Evolutionary conservation across 2,888 invertebrate genomes (phyloP), one percentile per base, ranked within the genome.

Genomic region (Automeris io): DNA sequence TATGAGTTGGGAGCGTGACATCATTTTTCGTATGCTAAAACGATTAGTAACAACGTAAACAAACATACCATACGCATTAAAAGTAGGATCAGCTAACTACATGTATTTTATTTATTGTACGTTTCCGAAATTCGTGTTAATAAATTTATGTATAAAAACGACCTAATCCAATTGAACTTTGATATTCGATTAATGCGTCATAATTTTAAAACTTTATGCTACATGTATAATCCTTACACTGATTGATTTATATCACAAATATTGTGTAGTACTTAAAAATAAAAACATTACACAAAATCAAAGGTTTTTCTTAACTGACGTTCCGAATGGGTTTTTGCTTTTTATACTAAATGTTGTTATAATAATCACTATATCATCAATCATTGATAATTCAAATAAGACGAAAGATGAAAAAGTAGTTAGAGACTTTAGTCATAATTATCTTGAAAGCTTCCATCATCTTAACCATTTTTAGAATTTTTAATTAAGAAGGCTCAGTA

Each of bases 11-110:
- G 12, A 45, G 41, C 41, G 72, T 79, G 78, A 78, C 71, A 77
- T 78, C 79, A 79, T 54, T 70, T 65, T 65, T 65, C 45, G 54
- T 57, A 59, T 51, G 63, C 57, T 70, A 68, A 73, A 69, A 71
- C 70, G 70, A 79, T 81, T 80, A 78, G 66, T 76, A 77, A 75
- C 76, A 65, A 67, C 63, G 74, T 75, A 82, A 82, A 81, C 74
- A 81, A 63, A 67, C 54, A 54, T 40, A 51, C 47, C 51, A 46
- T 55, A 51, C 57, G 56, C 61, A 62, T 60, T 61, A 48, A 58
- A 61, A 59, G 60, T 57, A 55, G 24, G 49, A 53, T 60, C 56
- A 57, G 51, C 62, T 67, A 21, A 41, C 36, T 36, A 36, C 21
- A 36, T 36, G 26, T 59, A 55, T 54, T 56, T 53, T 57, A 39